These are phyloP conservation scores for Pardalotus punctatus DNA, from an alignment of 2,113 vertebrate species.

Conservation along the genomic window DNA sequence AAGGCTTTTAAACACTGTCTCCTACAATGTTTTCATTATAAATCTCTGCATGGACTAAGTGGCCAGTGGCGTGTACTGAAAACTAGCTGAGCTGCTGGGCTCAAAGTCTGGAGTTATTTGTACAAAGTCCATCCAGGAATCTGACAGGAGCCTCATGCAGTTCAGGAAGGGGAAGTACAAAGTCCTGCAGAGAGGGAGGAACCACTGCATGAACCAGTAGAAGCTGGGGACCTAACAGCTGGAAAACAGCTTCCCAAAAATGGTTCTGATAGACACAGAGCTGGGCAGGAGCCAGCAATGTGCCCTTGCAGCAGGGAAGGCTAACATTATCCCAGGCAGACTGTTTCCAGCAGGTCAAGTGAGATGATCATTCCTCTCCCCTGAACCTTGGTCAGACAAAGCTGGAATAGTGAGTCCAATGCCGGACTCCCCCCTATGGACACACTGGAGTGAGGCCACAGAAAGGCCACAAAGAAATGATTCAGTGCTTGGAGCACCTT, in stretches of 20 bases:
- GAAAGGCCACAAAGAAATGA: background rate
- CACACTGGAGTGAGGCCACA: fast-evolving
- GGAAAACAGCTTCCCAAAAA: background rate
- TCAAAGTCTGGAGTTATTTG: background rate
- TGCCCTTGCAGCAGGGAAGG: background rate
- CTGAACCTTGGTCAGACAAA: background rate
- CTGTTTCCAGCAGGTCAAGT: background rate
- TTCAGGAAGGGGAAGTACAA: background rate
- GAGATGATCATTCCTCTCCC: background rate
- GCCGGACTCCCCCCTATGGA: background rate
- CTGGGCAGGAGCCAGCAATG: background rate
- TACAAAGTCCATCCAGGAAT: background rate
- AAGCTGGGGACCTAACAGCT: background rate
- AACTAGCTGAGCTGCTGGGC: background rate
- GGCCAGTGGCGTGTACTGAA: background rate
- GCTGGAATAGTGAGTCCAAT: background rate
- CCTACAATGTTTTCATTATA: background rate
- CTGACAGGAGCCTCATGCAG: background rate
- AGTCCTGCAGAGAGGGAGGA: background rate
- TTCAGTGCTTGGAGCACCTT: background rate
- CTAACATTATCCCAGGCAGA: background rate
- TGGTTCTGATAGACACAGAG: background rate
- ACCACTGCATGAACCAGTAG: background rate
- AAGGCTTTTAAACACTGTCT: background rate
- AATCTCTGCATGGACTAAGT: background rate